Base-by-base conservation (phyloP, 35 echinoderm and acorn worm species). In the Apostichopus californicus region DNA sequence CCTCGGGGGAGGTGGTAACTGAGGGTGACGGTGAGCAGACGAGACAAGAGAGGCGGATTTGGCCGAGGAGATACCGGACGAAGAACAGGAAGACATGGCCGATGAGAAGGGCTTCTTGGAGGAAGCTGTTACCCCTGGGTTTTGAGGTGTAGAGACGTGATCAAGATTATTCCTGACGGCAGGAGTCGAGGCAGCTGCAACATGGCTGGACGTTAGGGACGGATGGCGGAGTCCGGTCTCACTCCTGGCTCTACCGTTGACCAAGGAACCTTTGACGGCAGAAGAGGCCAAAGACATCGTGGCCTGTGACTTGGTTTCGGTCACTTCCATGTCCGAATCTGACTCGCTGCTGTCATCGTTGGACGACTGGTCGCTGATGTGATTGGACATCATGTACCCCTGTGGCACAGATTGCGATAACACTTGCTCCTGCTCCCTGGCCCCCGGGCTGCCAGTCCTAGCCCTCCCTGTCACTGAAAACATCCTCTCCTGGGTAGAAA, bases 371-470 rank as follows among this genome's bases (percentile, higher is more conserved):
- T 91, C 89, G 59, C 89, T 91, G 24, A 91, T 59, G 73, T 91
- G 89, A 79, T 91, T 91, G 22, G 89, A 91, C 89, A 91, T 91
- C 77, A 91, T 77, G 54, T 91, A 91, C 4, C 89, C 89, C 23
- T 91, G 89, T 77, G 89, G 25, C 14, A 72, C 26, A 2, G 86
- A 57, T n/a, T 25, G 89, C 9, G 26, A 54, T 21, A 54, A 66
- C 9, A 34, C 77, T 26, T 21, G 5, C 86, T 91, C 77, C 8
- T 57, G 26, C 54, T 77, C 59, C 6, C 15, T 18, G 4, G 14
- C 70, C 9, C 73, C 88, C 13, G 89, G 17, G 57, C 28, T 66
- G 26, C 34, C 23, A 2, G 46, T 25, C 28, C 80, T 82, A 7
- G 28, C 34, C 68, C 68, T 34, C 20, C 86, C 86, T 21, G 68